phyloP scores from a whole-genome alignment of 2,113 vertebrate genomes.

The Notothenia coriiceps region DNA sequence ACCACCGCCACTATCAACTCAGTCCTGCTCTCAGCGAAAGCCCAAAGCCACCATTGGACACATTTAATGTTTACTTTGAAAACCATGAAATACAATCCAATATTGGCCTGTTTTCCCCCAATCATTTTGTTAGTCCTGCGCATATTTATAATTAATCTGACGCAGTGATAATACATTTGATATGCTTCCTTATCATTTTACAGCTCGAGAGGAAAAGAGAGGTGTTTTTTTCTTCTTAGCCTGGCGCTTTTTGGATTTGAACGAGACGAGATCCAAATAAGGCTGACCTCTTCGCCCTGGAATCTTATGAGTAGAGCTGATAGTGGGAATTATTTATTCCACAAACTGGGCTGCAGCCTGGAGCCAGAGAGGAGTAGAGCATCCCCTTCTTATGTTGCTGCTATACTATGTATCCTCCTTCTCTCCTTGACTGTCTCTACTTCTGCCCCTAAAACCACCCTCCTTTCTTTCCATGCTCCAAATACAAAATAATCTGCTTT shows the following conservation, averaged over 20 bases:
- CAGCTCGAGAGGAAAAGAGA: conserved; percentile 49
- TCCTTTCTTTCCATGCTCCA: conserved; percentile 48
- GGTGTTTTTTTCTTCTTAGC: conserved; percentile 36
- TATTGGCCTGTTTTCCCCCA: conserved; percentile 66
- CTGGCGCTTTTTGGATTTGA: conserved; percentile 61
- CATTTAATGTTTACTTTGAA: conserved; percentile 84
- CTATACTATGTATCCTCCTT: conserved; percentile 46
- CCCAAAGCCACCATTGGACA: conserved; percentile 64
- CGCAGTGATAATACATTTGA: conserved; percentile 76
- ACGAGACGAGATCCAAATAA: conserved; percentile 64
- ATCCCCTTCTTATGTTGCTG: conserved; percentile 58
- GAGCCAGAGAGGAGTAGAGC: conserved; percentile 61
- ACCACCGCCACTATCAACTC: conserved; percentile 59
- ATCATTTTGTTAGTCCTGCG: conserved; percentile 55
- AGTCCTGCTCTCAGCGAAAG: conserved; percentile 64
- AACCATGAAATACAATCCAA: conserved; percentile 78
- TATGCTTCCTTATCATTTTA: conserved; percentile 77
- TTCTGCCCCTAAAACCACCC: conserved; percentile 50
- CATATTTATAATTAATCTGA: conserved; percentile 84
- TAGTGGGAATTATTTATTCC: conserved; percentile 77
- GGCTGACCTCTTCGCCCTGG: conserved; percentile 66
- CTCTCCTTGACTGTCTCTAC: conserved; percentile 36
- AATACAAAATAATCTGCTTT: conserved; percentile 71
- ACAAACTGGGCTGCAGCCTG: conserved; percentile 68
- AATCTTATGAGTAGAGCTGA: conserved; percentile 67